phyloP scores from a whole-genome alignment of 2,113 vertebrate species.

The Poicephalus gulielmi region DNA sequence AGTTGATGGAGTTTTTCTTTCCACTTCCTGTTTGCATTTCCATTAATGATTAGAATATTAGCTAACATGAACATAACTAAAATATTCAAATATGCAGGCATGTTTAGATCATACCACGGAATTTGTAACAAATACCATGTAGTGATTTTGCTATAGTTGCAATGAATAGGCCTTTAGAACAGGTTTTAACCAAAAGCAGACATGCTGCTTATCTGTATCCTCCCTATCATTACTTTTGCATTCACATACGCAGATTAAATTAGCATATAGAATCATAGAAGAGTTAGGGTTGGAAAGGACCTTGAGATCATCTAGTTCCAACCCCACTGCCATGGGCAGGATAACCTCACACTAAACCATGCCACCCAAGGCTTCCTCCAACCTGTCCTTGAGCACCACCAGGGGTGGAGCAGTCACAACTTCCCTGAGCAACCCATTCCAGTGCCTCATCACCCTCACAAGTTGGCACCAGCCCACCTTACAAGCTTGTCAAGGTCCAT shows the following conservation, averaged over 20 bases:
- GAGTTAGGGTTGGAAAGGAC: too few species aligned
- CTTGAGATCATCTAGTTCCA: too few species aligned
- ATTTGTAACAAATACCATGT: background rate
- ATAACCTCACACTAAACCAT: too few species aligned
- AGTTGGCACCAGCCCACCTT: too few species aligned
- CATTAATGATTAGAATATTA: background rate
- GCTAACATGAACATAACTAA: background rate
- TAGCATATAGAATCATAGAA: background rate
- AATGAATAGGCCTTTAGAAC: background rate
- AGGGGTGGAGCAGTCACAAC: too few species aligned
- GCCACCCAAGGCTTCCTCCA: too few species aligned
- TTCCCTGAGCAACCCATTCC: too few species aligned
- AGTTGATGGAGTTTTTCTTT: background rate
- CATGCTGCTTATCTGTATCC: background rate
- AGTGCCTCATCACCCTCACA: too few species aligned
- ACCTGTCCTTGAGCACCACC: too few species aligned
- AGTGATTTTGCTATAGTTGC: background rate
- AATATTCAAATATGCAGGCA: background rate
- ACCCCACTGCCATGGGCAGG: too few species aligned
- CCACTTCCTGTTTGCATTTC: background rate
- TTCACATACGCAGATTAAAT: slow-evolving; percentile 26
- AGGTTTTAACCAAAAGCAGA: background rate
- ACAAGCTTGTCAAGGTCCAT: too few species aligned
- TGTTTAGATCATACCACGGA: background rate
- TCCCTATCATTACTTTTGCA: background rate